These are phyloP conservation scores for Andrena trimmerana DNA, from an alignment of 2,888 invertebrate species.

Conservation along the genomic window DNA sequence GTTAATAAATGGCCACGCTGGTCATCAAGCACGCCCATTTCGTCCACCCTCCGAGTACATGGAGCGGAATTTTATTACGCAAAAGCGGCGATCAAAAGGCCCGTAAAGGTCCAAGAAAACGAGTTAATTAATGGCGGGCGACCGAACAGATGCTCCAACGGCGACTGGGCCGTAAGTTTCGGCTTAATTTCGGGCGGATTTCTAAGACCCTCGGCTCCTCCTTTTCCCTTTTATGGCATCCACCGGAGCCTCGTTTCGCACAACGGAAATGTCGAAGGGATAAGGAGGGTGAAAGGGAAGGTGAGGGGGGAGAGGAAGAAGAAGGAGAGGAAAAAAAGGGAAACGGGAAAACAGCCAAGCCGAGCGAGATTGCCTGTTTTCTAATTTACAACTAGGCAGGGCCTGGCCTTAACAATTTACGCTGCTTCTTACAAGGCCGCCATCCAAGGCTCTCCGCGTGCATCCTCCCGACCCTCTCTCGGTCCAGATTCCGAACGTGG, in stretches of 20 bases:
- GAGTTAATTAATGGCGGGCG: constrained; percentile 51
- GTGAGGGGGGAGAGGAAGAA: constrained; percentile 2
- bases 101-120: constrained; percentile 40
- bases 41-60: background rate
- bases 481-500: constrained; percentile 62
- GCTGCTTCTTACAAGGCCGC: constrained; percentile 74
- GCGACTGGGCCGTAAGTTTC: constrained; percentile 50
- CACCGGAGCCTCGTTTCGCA: constrained; percentile 55
- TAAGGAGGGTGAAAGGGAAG: background rate
- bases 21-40: too few relatives aligned
- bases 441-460: constrained; percentile 59
- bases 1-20: too few relatives aligned
- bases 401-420: constrained; percentile 84
- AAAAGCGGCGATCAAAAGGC: constrained; percentile 42
- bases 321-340: constrained; percentile 16
- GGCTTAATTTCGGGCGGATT: constrained; percentile 66
- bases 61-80: constrained; percentile 39
- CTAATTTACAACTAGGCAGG: constrained; percentile 84
- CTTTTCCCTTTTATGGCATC: constrained; percentile 62
- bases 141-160: constrained; percentile 49
- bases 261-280: constrained; percentile 49
- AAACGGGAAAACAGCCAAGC: constrained; percentile 52
- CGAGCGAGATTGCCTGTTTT: constrained; percentile 83
- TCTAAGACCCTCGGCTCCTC: constrained; percentile 58
- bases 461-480: constrained; percentile 36